Evolutionary conservation across 1,140 invertebrate species (phyloP).

Genomic region (Hormaphis cornu): DNA sequence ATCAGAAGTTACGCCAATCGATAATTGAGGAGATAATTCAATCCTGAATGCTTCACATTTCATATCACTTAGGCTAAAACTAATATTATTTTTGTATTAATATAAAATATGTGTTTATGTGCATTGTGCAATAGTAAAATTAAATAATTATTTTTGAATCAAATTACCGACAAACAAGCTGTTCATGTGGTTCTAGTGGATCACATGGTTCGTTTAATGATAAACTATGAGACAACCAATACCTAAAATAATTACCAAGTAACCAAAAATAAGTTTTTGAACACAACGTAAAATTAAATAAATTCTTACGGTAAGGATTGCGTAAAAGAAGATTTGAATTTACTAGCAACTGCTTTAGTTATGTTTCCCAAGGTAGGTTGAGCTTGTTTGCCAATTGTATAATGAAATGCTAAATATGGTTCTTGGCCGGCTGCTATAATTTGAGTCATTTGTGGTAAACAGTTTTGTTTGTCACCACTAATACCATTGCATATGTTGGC

Average conservation of each 20-base stretch:
- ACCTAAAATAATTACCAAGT: background rate
- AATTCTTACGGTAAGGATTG: slow-evolving; percentile 63
- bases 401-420: slow-evolving; percentile 81
- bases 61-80: slow-evolving; percentile 75
- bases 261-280: background rate
- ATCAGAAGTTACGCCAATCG: slow-evolving; percentile 72
- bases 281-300: background rate
- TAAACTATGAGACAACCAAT: slow-evolving; percentile 3
- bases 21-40: slow-evolving; percentile 66
- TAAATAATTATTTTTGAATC: slow-evolving; percentile 38
- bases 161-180: slow-evolving; percentile 18
- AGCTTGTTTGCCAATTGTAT: slow-evolving; percentile 73
- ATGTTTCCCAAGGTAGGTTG: slow-evolving; percentile 70
- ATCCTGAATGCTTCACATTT: slow-evolving; percentile 62
- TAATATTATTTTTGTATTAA: slow-evolving; percentile 41
- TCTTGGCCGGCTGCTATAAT: slow-evolving; percentile 69
- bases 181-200: slow-evolving; percentile 5
- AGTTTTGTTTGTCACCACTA: slow-evolving; percentile 52
- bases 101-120: background rate
- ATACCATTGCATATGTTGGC: slow-evolving; percentile 71
- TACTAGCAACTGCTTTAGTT: slow-evolving; percentile 76
- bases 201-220: background rate
- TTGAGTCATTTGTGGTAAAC: slow-evolving; percentile 65
- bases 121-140: background rate
- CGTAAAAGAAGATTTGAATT: slow-evolving; percentile 66